phyloP scores from a whole-genome alignment of 2,888 invertebrate species.

The Colostygia pectinataria region DNA sequence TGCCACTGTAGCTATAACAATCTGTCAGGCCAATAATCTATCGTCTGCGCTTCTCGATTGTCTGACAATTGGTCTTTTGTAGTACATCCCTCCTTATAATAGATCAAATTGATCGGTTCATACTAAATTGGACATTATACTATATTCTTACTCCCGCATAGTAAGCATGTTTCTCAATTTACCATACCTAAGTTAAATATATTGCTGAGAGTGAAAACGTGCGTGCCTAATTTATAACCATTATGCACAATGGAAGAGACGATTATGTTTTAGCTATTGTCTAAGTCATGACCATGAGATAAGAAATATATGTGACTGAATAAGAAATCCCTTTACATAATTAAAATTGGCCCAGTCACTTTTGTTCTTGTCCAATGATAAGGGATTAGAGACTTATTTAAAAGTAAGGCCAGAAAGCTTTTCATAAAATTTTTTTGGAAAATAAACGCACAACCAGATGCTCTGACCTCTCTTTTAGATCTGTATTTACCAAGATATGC shows the following conservation, averaged over 20 bases:
- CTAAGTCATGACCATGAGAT: not conserved
- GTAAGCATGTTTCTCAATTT: slow-evolving; percentile 8
- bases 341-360: too few relatives aligned
- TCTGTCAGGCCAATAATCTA: slow-evolving; percentile 23
- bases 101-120: slow-evolving; percentile 63
- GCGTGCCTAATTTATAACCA: slow-evolving; percentile 8
- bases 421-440: too few relatives aligned
- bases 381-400: too few relatives aligned
- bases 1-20: slow-evolving; percentile 5
- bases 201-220: slow-evolving; percentile 10
- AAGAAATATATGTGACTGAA: too few relatives aligned
- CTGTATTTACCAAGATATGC: too few relatives aligned
- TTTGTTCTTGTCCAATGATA: too few relatives aligned
- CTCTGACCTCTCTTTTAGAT: too few relatives aligned
- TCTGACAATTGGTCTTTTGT: slow-evolving; percentile 65
- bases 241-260: slow-evolving; percentile 3
- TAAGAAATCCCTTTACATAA: too few relatives aligned
- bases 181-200: not conserved
- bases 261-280: slow-evolving; percentile 7
- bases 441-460: too few relatives aligned
- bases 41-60: slow-evolving; percentile 27
- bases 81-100: slow-evolving; percentile 65
- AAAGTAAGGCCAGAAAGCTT: too few relatives aligned
- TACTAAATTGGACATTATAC: slow-evolving; percentile 51
- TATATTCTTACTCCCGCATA: slow-evolving; percentile 21